phyloP scores from a whole-genome alignment of 1,140 invertebrate genomes.

The Galleria mellonella region DNA sequence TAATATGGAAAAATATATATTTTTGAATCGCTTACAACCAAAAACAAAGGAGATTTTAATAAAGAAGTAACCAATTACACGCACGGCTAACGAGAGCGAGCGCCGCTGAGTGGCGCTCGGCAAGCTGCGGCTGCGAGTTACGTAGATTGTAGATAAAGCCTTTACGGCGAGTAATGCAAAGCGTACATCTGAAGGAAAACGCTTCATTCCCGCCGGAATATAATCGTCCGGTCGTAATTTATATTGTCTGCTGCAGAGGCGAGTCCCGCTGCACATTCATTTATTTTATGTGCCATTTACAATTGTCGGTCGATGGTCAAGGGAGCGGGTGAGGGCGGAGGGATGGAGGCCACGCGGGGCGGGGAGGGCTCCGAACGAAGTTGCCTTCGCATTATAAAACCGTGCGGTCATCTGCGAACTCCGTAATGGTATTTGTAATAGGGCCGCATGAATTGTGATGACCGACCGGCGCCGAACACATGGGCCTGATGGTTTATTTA shows the following conservation, averaged over 20 bases:
- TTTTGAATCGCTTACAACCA: not conserved
- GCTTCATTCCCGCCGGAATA: conserved; percentile 71
- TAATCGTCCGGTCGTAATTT: conserved; percentile 76
- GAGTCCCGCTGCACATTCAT: conserved; percentile 74
- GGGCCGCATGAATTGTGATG: conserved; percentile 47
- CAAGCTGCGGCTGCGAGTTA: conserved; percentile 10
- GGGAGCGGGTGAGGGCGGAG: conserved; percentile 61
- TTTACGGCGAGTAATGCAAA: conserved; percentile 31
- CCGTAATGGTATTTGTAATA: conserved; percentile 69
- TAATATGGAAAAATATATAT: not conserved
- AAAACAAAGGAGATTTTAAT: conserved; percentile 19
- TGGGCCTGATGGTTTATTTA: conserved; percentile 56
- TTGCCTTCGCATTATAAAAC: conserved; percentile 74
- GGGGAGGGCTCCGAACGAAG: conserved; percentile 32
- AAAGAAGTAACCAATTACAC: conserved; percentile 33
- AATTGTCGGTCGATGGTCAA: conserved; percentile 76
- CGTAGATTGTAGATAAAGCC: not conserved
- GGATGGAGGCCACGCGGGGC: conserved; percentile 13
- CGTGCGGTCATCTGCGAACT: conserved; percentile 73
- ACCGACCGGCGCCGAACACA: conserved; percentile 25
- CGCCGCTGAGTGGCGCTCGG: conserved; percentile 13
- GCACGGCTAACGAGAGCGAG: conserved; percentile 31
- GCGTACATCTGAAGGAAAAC: conserved; percentile 64
- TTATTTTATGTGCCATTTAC: conserved; percentile 77
- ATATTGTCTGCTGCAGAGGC: conserved; percentile 76